Conservation (phyloP, 1,140 invertebrate genomes). For the Drepana arcuata region DNA sequence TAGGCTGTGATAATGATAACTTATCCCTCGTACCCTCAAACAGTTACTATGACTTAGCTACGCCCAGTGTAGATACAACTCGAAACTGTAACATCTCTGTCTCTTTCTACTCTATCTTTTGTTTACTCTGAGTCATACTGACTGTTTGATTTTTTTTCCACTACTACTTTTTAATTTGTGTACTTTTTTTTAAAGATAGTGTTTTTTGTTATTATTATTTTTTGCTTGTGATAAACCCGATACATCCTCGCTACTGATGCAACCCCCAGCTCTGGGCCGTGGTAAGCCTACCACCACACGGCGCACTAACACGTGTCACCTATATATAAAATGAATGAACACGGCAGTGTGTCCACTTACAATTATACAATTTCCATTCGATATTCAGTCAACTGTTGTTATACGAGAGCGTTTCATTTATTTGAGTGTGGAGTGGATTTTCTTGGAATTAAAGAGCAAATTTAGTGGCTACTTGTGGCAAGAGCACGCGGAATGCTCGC, state of each 20-base stretch:
- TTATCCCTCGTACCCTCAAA: slow-evolving; percentile 60
- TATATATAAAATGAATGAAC: too few relatives aligned
- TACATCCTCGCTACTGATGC: slow-evolving; percentile 55
- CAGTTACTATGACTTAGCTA: slow-evolving; percentile 69
- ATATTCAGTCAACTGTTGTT: too few relatives aligned
- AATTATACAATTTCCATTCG: too few relatives aligned
- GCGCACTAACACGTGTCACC: too few relatives aligned
- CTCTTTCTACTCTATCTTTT: slow-evolving; percentile 63
- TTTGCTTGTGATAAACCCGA: slow-evolving; percentile 66
- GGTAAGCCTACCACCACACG: slow-evolving; percentile 39
- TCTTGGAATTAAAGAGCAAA: slow-evolving; percentile 25
- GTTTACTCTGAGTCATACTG: slow-evolving; percentile 66
- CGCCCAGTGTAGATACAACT: too few relatives aligned
- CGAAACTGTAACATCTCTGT: too few relatives aligned
- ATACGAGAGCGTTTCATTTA: slow-evolving; percentile 35
- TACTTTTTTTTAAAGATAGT: slow-evolving; percentile 38
- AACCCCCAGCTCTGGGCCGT: slow-evolving; percentile 36
- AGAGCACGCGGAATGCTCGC: slow-evolving; percentile 55
- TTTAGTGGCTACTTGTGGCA: too few relatives aligned
- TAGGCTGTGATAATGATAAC: slow-evolving; percentile 66
- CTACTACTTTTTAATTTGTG: slow-evolving; percentile 42
- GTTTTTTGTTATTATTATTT: slow-evolving; percentile 50
- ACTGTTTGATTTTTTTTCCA: slow-evolving; percentile 64
- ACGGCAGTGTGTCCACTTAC: too few relatives aligned
- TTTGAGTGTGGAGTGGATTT: slow-evolving; percentile 70